Evolutionary conservation across 1,140 invertebrate species (phyloP).

Genomic region (Apocrypta bakeri): DNA sequence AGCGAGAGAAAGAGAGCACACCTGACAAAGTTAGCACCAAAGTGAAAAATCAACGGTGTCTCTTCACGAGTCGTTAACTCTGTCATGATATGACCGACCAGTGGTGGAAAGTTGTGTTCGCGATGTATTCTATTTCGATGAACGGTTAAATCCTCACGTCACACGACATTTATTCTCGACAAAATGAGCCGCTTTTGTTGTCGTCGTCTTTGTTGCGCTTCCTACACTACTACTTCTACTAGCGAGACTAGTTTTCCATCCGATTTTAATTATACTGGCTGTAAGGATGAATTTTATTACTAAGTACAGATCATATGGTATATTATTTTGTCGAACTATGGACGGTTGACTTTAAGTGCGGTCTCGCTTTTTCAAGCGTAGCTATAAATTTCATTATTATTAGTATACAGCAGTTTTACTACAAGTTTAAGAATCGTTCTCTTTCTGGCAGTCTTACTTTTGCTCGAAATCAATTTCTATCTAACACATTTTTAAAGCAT

Average conservation of each 20-base stretch:
- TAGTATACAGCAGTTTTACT: no score
- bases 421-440: no score
- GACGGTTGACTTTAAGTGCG: no score
- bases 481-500: background rate
- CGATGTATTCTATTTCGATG: background rate
- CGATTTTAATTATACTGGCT: background rate
- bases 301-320: no score
- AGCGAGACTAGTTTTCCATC: background rate
- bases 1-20: background rate
- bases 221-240: background rate
- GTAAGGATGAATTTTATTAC: no score
- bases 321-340: no score
- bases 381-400: no score
- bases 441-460: no score
- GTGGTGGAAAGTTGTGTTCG: background rate
- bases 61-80: constrained; percentile 8
- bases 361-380: no score
- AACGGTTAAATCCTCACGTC: background rate
- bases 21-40: background rate
- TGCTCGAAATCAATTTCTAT: background rate
- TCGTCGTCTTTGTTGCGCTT: background rate
- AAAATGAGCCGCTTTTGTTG: background rate
- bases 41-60: background rate
- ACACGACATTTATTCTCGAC: background rate
- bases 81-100: background rate